phyloP scores from a whole-genome alignment of 2,113 vertebrate species.

The Chrysemys picta region DNA sequence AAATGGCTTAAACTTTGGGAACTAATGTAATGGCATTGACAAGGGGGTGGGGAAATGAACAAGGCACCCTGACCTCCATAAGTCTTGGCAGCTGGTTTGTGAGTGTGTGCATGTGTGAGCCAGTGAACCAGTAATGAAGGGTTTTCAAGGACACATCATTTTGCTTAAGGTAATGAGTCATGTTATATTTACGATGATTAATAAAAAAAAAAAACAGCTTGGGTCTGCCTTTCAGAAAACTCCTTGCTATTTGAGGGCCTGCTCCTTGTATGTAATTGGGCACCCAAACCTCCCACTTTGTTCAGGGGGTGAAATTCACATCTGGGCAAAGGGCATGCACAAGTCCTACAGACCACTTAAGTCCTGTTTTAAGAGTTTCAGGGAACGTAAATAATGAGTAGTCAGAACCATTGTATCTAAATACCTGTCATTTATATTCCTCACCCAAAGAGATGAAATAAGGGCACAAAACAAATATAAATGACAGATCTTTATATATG shows the following conservation, averaged over 20 bases:
- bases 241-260: neutral
- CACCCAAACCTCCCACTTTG: neutral
- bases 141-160: conserved; percentile 12
- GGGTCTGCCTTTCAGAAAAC: neutral
- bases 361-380: neutral
- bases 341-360: neutral
- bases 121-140: neutral
- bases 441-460: neutral
- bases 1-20: conserved; percentile 38
- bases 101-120: neutral
- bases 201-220: neutral
- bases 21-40: conserved; percentile 45
- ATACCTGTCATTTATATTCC: neutral
- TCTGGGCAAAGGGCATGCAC: neutral
- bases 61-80: conserved; percentile 38
- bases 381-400: accelerated
- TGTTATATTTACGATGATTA: neutral
- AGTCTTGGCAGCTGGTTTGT: conserved; percentile 46
- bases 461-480: neutral
- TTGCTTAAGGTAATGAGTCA: conserved; percentile 31
- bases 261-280: neutral
- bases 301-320: neutral
- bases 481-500: conserved; percentile 8
- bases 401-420: neutral
- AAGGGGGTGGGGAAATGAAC: conserved; percentile 43